A percentile compares a stretch with the other conserved stretches of the same genome.
phyloP scores from a whole-genome alignment of 1,140 invertebrate species.

The Aphis craccivora region DNA sequence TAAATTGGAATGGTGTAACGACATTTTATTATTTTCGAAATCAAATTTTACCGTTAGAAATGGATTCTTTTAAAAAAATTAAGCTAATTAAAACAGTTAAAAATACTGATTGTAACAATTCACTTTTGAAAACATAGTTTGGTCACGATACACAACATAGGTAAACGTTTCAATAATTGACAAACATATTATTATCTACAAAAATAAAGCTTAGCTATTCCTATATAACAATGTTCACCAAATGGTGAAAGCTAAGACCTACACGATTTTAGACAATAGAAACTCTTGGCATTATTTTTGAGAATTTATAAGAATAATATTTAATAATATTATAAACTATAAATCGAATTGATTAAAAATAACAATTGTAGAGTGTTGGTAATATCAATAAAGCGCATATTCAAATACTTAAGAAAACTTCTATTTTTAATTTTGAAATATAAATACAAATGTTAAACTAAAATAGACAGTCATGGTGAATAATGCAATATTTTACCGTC shows the following conservation, averaged over 20 bases:
- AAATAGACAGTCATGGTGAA: slow-evolving; percentile 20
- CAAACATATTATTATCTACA: neutral
- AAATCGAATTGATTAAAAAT: neutral
- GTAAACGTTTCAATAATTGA: neutral
- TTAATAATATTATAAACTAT: neutral
- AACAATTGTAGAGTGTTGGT: neutral
- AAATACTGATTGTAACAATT: neutral
- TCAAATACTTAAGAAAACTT: neutral
- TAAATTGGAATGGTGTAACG: neutral
- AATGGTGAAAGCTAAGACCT: neutral
- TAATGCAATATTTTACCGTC: neutral
- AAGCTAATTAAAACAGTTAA: neutral
- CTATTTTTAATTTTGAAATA: slow-evolving; percentile 3
- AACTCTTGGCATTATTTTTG: neutral
- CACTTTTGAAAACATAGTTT: neutral
- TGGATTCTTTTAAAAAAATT: neutral
- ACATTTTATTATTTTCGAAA: neutral
- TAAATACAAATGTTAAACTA: slow-evolving; percentile 8
- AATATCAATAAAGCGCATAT: neutral
- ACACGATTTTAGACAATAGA: neutral
- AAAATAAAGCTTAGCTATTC: neutral
- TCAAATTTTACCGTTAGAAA: neutral
- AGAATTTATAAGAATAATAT: neutral
- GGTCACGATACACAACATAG: neutral
- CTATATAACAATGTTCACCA: neutral